Base-by-base conservation (phyloP, 23 tunicate species). In the Ascidia mentula region DNA sequence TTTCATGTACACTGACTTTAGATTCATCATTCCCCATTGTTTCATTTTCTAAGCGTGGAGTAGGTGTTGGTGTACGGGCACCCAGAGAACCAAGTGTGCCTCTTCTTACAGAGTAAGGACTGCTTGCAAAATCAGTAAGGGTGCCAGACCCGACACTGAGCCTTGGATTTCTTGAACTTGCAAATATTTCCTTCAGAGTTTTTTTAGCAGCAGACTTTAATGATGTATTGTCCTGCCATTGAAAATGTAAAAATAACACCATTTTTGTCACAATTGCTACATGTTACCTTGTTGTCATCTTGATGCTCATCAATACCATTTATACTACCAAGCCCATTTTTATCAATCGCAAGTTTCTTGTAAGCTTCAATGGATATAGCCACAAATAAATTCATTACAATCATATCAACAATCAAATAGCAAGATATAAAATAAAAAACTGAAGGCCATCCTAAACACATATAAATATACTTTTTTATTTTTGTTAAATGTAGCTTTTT, bases 351-450 rank as follows among this genome's bases (percentile, higher is more conserved):
- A 5, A 95, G 73, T 76, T 89, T 90, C 74, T 95, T 95, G 76
- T 89, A 95, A 31, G 99, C 99, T 83, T 95, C 99, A 53, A 95
- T 87, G 0, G 95, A 86, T 26, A 95, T 90, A 33, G 99, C 99
- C 15, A 95, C 95, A 80, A 95, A 90, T 80, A 95, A 79, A 39
- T 95, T 90, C 96, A 95, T 95, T 33, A 90, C 95, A 69, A 95
- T 87, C 96, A 95, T 87, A 72, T 95, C 89, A 39, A 95, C 96
- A 77, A 95, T 86, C 8, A 95, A 77, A 79, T 86, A 95, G 81
- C 96, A 89, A 17, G 88, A 40, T 1, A 95, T 59, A 59, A 90
- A 95, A 38, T 95, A 95, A 36, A 90, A 83, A 9, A 78, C 86
- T 45, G 86, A 81, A 1, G 84, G 87, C 90, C 90, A 90, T 26